A percentile compares a stretch with the other conserved stretches of the same genome.
phyloP scores from a whole-genome alignment of 2,797 vertebrate genomes.

The Leptatherina wallacei region DNA sequence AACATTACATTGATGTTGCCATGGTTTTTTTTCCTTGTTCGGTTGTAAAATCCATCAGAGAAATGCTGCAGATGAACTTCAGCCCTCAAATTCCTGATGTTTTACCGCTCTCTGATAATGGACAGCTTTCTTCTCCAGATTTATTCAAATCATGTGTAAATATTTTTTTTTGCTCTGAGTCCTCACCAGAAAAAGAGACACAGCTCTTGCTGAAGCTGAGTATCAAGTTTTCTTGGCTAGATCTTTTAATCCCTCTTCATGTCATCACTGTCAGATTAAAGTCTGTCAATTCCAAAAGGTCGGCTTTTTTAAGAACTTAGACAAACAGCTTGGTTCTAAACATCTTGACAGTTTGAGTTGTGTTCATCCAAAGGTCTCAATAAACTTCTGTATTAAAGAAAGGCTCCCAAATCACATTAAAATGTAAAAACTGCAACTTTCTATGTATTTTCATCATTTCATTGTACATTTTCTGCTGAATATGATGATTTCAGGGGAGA shows the following conservation, averaged over 20 bases:
- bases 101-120: constrained; percentile 37
- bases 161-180: constrained; percentile 47
- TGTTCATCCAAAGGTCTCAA: constrained; percentile 46
- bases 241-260: constrained; percentile 35
- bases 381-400: constrained; percentile 24
- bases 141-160: constrained; percentile 41
- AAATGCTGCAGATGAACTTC: constrained; percentile 30
- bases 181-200: constrained; percentile 38
- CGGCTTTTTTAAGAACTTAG: constrained; percentile 31
- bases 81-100: constrained; percentile 9
- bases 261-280: constrained; percentile 61
- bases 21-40: constrained; percentile 18
- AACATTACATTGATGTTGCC: constrained; percentile 26
- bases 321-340: constrained; percentile 43
- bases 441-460: neutral
- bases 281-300: constrained; percentile 41
- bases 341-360: constrained; percentile 10
- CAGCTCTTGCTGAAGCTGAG: constrained; percentile 7
- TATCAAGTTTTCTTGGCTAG: constrained; percentile 53
- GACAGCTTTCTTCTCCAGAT: constrained; percentile 38
- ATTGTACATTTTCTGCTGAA: neutral
- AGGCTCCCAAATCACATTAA: constrained; percentile 9
- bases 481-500: neutral
- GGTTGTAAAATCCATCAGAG: constrained; percentile 9
- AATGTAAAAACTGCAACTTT: neutral